Evolutionary conservation across 2,113 vertebrate species (phyloP).

Genomic region (Hippocampus comes): DNA sequence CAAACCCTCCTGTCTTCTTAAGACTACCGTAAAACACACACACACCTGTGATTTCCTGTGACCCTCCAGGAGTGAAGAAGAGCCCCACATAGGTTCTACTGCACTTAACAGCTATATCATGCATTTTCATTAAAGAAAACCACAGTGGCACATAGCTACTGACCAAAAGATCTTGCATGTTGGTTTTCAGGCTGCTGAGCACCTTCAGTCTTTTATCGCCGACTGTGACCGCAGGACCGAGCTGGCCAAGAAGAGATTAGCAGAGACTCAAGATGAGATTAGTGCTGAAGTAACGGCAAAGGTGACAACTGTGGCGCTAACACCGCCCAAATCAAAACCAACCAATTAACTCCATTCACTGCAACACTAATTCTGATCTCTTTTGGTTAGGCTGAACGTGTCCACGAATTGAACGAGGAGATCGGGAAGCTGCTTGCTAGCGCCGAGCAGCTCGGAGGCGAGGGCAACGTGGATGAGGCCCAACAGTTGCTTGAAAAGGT

Average conservation of each 20-base stretch:
- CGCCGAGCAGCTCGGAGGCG: constrained; percentile 92
- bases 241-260: constrained; percentile 95
- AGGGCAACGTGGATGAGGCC: constrained; percentile 96
- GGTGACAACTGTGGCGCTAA: constrained; percentile 60
- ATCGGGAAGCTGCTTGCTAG: constrained; percentile 95
- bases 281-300: constrained; percentile 98
- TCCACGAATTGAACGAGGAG: constrained; percentile 97
- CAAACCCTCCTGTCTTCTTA: too few species aligned
- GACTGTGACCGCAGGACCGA: constrained; percentile 96
- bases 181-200: constrained; percentile 85
- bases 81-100: too few species aligned
- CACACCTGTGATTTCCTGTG: too few species aligned
- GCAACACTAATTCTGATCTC: background rate
- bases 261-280: constrained; percentile 98
- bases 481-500: constrained; percentile 97
- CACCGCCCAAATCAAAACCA: background rate
- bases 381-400: constrained; percentile 84
- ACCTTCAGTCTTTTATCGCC: constrained; percentile 96
- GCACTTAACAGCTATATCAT: background rate
- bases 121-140: background rate
- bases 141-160: background rate
- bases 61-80: too few species aligned
- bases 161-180: background rate
- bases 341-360: background rate
- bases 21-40: too few species aligned